Evolutionary conservation across 2,888 invertebrate genomes (phyloP), one percentile per base, ranked within the genome.

Genomic region (Agrochola litura): DNA sequence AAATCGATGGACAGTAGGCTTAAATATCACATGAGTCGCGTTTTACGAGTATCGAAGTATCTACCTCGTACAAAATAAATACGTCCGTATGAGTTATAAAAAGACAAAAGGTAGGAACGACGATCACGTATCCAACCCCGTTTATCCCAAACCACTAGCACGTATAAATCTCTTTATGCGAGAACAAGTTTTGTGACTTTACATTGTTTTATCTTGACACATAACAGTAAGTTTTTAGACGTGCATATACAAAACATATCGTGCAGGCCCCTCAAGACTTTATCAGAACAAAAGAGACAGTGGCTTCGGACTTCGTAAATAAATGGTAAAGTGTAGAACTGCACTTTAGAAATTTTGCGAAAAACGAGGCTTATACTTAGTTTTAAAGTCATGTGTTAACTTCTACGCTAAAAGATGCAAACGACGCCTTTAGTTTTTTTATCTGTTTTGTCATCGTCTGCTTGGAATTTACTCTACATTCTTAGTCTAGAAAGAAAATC

Each of bases 141-240:
- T 81, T 87, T 79, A 87, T 86, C 88, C 81, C 78, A 65, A 69
- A 70, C 81, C 79, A 83, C 88, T 68, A 76, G 79, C 81, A 79
- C 77, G 81, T 79, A 86, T 84, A 86, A 88, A 88, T 86, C 86
- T 87, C 76, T 82, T 87, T 79, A 79, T 79, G 75, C 76, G 79
- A 82, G 77, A 79, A 74, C 76, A 77, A 87, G 83, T 84, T 85
- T 88, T 65, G 77, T 84, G 80, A 86, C 68, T 80, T 84, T 79
- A 67, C 84, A 79, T 74, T 78, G 76, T 88, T 86, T 83, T 75
- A 82, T 73, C 67, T 73, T 82, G 78, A 85, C 76, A 82, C 43
- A 54, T 63, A 77, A 80, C 72, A 76, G 52, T 71, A 85, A 77
- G 69, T 79, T 87, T 85, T 81, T 73, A 41, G 65, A 82, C 75